A percentile compares a stretch with the other conserved stretches of the same genome.
Evolutionary conservation across 1,140 invertebrate species (phyloP).

Genomic region (Ceratoteleas bidentatus): DNA sequence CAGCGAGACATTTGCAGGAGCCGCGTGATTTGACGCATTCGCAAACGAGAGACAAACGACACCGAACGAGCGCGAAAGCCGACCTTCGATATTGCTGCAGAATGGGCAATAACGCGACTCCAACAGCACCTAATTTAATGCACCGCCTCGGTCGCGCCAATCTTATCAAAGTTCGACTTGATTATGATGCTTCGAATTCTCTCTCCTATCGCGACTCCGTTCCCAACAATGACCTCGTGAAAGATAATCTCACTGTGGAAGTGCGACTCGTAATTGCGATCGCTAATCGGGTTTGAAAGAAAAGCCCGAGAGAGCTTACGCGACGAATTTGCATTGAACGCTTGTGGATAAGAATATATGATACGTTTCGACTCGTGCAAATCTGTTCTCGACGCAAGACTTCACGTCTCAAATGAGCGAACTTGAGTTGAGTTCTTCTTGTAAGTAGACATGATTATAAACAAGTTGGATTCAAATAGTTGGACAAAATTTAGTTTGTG

Average conservation of each 20-base stretch:
- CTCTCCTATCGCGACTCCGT: conserved; percentile 27
- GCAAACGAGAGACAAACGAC: conserved; percentile 4
- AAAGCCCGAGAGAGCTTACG: no score
- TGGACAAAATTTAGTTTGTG: no score
- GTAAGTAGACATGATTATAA: no score
- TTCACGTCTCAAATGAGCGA: no score
- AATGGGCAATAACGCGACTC: conserved; percentile 28
- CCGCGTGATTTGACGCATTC: no score
- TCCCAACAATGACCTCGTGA: conserved; percentile 49
- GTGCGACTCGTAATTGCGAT: conserved; percentile 37
- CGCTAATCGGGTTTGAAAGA: conserved; percentile 51
- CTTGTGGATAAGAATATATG: no score
- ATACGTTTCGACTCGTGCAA: no score
- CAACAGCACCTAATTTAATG: conserved; percentile 49
- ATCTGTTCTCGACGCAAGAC: no score
- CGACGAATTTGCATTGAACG: no score
- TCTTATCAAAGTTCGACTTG: conserved; percentile 57
- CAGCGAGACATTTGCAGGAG: no score
- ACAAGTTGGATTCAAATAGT: no score
- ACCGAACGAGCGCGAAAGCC: not conserved
- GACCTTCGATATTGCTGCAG: conserved; percentile 20
- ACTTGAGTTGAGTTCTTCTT: no score
- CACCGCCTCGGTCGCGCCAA: conserved; percentile 24
- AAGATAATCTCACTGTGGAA: conserved; percentile 45
- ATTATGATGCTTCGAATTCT: conserved; percentile 49